A percentile compares a stretch with the other conserved stretches of the same genome.
These are phyloP conservation scores for Crypturellus tataupa DNA, from an alignment of 2,797 vertebrate species.

Conservation along the genomic window DNA sequence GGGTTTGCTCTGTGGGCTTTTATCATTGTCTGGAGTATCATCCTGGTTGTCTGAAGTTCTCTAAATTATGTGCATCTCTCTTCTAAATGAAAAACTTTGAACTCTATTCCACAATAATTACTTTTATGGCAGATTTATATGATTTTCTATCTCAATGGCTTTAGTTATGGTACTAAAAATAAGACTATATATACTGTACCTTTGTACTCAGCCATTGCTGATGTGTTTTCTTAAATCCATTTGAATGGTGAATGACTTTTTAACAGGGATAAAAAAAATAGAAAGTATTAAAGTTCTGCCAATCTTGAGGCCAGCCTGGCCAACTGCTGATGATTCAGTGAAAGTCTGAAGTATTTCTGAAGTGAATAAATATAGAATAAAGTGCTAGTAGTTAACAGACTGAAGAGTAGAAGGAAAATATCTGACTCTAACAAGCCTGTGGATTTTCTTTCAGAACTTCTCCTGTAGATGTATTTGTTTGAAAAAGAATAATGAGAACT, in stretches of 20 bases:
- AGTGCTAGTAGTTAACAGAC: not conserved
- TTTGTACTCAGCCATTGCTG: not conserved
- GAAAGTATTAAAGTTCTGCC: not conserved
- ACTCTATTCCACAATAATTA: not conserved
- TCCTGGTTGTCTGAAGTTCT: not conserved
- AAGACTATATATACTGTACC: not conserved
- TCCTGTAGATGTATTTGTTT: not conserved
- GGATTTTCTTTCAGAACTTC: not conserved
- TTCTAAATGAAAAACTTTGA: not conserved
- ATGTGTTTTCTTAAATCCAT: constrained; percentile 1
- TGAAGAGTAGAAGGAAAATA: not conserved
- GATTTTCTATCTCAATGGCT: constrained; percentile 19
- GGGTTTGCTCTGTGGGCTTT: not conserved
- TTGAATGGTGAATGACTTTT: not conserved
- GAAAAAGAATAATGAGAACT: not conserved
- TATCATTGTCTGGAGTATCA: not conserved
- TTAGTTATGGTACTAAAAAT: constrained; percentile 21
- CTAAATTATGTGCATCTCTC: not conserved
- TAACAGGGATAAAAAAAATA: not conserved
- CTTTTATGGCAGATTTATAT: not conserved
- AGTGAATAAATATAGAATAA: not conserved
- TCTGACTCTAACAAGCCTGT: not conserved
- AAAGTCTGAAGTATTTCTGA: constrained; percentile 2
- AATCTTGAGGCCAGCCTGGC: not conserved
- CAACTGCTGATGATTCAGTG: not conserved